phyloP scores from a whole-genome alignment of 2,888 invertebrate species.

The Troides helena region DNA sequence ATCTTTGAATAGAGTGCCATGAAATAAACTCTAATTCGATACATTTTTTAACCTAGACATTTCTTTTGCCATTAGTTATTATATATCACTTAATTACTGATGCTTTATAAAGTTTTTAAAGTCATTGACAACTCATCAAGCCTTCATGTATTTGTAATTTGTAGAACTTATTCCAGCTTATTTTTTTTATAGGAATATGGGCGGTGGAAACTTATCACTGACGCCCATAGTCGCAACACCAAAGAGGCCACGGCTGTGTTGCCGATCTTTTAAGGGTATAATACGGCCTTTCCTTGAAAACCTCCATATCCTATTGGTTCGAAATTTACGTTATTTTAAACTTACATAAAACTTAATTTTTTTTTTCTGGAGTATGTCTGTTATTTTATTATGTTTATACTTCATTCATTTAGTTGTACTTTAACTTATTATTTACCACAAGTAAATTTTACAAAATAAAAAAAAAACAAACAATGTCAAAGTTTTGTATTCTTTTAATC shows the following conservation, averaged over 20 bases:
- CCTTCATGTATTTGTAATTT: background rate
- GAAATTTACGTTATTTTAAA: background rate
- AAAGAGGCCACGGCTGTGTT: no score
- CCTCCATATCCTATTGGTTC: no score
- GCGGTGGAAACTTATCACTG: no score
- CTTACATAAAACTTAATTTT: background rate
- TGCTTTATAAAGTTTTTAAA: no score
- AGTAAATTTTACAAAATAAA: background rate
- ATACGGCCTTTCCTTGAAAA: no score
- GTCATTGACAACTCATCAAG: no score
- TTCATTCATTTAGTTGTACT: background rate
- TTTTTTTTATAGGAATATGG: no score
- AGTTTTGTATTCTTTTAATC: background rate
- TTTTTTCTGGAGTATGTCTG: background rate
- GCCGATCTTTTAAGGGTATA: no score
- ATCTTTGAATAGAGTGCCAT: conserved; percentile 19
- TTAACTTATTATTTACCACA: background rate
- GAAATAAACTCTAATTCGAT: conserved; percentile 12
- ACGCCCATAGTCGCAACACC: no score
- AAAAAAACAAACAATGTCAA: background rate
- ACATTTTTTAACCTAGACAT: background rate
- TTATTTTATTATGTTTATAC: no score
- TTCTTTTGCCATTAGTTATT: no score
- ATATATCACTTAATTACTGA: no score
- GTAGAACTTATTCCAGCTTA: background rate